phyloP scores from a whole-genome alignment of 35 echinoderm and acorn worm species.

The Eucidaris tribuloides region DNA sequence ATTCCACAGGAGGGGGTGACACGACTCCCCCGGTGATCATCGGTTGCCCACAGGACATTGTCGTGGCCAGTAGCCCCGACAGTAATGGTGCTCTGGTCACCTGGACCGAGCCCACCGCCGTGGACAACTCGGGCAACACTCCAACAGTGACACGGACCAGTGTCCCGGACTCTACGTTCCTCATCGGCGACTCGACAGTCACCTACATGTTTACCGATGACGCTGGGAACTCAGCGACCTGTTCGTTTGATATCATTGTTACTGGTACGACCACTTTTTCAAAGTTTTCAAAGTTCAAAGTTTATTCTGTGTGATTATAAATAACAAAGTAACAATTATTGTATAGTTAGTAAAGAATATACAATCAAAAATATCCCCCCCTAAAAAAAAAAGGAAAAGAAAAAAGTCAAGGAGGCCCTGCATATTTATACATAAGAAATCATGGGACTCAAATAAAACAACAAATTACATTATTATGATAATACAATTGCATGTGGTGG shows the following conservation, averaged over 20 bases:
- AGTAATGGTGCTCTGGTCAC: neutral
- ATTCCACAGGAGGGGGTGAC: constrained; percentile 13
- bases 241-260: constrained; percentile 43
- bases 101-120: constrained; percentile 48
- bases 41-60: constrained; percentile 11
- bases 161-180: neutral
- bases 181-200: constrained; percentile 33
- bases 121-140: constrained; percentile 43
- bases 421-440: too few relatives aligned
- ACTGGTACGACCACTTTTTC: too few relatives aligned
- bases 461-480: too few relatives aligned
- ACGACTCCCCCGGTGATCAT: constrained; percentile 21
- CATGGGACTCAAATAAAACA: too few relatives aligned
- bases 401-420: too few relatives aligned
- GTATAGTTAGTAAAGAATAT: too few relatives aligned
- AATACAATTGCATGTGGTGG: too few relatives aligned
- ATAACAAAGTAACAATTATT: too few relatives aligned
- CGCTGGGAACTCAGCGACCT: constrained; percentile 51
- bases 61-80: neutral
- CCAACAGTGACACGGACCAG: neutral
- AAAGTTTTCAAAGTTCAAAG: too few relatives aligned
- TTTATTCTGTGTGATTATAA: too few relatives aligned
- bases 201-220: constrained; percentile 54
- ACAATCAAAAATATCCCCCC: too few relatives aligned
- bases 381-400: too few relatives aligned